These are phyloP conservation scores for Todiramphus chloris DNA, from an alignment of 2,113 vertebrate genomes.

Conservation along the genomic window DNA sequence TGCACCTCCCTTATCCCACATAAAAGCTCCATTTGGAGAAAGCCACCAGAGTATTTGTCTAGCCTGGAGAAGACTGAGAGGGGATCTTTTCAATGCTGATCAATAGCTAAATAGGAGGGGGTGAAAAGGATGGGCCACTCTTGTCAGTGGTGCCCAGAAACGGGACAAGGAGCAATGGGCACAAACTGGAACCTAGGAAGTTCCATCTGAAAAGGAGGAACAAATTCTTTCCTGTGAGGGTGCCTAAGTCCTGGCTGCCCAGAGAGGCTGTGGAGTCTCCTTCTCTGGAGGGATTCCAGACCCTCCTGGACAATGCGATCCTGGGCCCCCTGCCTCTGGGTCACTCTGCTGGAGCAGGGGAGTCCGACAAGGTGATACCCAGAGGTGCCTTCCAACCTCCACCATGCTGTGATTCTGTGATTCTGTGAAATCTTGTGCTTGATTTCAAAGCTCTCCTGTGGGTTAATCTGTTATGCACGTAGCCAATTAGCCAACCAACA, in stretches of 20 bases:
- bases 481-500: neutral
- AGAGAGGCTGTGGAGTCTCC: neutral
- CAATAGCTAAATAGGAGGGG: neutral
- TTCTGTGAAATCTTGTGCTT: neutral
- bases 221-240: no score
- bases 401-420: neutral
- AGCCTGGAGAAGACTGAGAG: neutral
- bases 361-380: neutral
- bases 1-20: fast-evolving
- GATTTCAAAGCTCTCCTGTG: neutral
- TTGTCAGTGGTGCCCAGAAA: no score
- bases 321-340: neutral
- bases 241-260: no score
- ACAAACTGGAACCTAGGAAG: no score
- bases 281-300: neutral
- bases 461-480: neutral
- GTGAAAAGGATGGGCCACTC: neutral
- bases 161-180: no score
- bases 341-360: no score
- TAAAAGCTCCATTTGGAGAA: neutral
- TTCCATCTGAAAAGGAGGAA: no score
- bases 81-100: neutral
- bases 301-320: neutral
- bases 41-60: neutral
- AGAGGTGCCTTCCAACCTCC: neutral